These are phyloP conservation scores for Agriotes lineatus DNA, from an alignment of 2,888 invertebrate genomes.

Conservation along the genomic window DNA sequence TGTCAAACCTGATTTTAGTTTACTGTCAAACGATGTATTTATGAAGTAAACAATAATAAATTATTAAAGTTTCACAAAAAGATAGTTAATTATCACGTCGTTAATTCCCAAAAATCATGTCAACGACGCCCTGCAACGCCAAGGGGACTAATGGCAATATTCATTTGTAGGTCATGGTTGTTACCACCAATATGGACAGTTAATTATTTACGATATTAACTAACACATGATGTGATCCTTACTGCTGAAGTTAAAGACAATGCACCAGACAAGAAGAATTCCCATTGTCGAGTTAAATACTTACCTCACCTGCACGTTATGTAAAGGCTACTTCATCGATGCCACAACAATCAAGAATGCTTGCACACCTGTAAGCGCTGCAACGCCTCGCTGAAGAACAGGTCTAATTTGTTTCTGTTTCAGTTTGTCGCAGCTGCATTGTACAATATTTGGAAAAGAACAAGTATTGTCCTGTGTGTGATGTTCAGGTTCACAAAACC, in stretches of 20 bases:
- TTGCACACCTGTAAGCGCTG: constrained; percentile 83
- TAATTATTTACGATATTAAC: constrained; percentile 46
- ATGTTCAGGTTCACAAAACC: constrained; percentile 80
- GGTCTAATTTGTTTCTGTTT: too few relatives aligned
- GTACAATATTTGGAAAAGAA: constrained; percentile 77
- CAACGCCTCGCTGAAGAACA: background rate
- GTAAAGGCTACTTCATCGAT: constrained; percentile 81
- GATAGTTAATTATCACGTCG: constrained; percentile 7
- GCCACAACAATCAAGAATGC: constrained; percentile 85
- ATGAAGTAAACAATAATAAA: constrained; percentile 62
- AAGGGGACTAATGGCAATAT: constrained; percentile 10
- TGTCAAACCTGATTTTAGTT: constrained; percentile 59
- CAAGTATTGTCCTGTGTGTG: constrained; percentile 82
- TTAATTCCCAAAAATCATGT: background rate
- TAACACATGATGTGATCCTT: constrained; percentile 46
- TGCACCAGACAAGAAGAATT: constrained; percentile 65
- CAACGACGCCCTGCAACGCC: too few relatives aligned
- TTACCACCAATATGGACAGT: constrained; percentile 62
- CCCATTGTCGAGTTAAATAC: constrained; percentile 72
- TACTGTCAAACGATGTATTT: constrained; percentile 60
- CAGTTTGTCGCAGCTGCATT: constrained; percentile 83
- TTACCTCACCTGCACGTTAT: constrained; percentile 77
- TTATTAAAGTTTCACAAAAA: constrained; percentile 40
- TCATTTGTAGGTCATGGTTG: constrained; percentile 60
- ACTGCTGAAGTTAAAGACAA: constrained; percentile 50